A percentile compares a stretch with the other conserved stretches of the same genome.
Conservation (phyloP, 2,113 vertebrate species). For the Thinocorus orbignyianus region DNA sequence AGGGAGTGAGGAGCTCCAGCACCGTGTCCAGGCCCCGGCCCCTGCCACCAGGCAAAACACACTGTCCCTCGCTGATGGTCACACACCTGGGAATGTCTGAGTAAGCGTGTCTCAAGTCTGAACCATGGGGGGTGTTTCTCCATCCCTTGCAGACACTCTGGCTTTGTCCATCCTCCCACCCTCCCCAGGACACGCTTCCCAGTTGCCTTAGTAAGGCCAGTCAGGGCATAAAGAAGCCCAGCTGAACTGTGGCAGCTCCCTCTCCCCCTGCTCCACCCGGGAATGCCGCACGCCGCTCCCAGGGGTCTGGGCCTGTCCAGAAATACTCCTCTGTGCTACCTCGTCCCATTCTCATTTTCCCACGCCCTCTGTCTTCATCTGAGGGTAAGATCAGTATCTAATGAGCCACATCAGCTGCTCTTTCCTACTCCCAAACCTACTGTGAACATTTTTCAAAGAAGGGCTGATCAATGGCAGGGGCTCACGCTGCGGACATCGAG, state of each 20-base stretch:
- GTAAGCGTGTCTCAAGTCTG: background rate
- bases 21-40: background rate
- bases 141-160: background rate
- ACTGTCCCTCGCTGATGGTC: background rate
- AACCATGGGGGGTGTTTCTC: background rate
- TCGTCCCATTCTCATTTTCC: background rate
- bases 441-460: background rate
- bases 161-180: background rate
- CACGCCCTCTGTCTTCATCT: background rate
- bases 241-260: accelerated
- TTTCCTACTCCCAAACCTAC: background rate
- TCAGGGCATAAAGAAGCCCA: background rate
- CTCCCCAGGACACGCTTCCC: background rate
- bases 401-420: background rate
- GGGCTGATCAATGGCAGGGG: background rate
- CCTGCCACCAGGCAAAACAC: background rate
- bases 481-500: background rate
- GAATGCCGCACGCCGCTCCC: background rate
- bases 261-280: background rate
- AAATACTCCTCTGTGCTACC: background rate
- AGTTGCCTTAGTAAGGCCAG: background rate
- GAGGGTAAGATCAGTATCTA: background rate
- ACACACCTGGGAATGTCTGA: background rate
- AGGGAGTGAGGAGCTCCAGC: background rate
- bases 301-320: background rate